phyloP scores from a whole-genome alignment of 2,888 invertebrate genomes.

The Nasonovia ribisnigri region DNA sequence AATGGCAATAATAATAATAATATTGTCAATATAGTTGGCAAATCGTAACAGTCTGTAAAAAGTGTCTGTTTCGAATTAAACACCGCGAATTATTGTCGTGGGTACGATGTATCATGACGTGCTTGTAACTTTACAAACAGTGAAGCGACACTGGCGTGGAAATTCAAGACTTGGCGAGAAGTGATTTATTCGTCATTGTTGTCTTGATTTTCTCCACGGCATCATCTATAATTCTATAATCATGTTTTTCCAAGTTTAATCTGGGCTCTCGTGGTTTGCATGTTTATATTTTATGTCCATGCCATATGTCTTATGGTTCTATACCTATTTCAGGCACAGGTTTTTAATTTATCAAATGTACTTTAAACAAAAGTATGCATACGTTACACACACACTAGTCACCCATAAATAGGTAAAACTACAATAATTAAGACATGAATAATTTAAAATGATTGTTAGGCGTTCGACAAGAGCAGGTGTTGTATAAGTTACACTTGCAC shows the following conservation, averaged over 20 bases:
- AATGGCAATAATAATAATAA: background rate
- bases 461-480: background rate
- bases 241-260: background rate
- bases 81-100: background rate
- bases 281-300: background rate
- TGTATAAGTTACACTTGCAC: background rate
- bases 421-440: background rate
- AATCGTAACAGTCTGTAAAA: background rate
- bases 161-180: background rate
- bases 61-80: background rate
- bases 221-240: background rate
- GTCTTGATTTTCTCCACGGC: background rate
- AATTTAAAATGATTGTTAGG: background rate
- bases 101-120: background rate
- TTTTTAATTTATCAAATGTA: background rate
- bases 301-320: background rate
- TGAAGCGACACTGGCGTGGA: background rate
- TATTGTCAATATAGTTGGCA: background rate
- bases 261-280: background rate
- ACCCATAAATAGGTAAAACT: background rate
- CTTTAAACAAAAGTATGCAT: background rate
- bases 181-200: background rate
- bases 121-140: background rate
- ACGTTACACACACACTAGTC: background rate
- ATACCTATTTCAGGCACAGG: background rate